Percentiles rank a stretch among this genome's conserved stretches.
Conservation (phyloP, 2,888 invertebrate genomes). For the Rutpela maculata region DNA sequence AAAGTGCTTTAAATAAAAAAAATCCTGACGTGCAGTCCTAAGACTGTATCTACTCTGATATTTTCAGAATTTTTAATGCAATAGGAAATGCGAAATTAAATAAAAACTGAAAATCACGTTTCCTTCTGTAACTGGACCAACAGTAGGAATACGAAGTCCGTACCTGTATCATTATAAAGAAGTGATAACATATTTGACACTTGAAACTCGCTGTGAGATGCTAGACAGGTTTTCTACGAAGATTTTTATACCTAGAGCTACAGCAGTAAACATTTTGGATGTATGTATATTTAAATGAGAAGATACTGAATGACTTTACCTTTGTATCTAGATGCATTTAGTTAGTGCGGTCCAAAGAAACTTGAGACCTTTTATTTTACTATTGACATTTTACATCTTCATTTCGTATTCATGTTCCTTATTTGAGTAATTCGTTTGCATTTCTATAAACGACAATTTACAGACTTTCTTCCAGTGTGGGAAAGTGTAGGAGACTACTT, state of each 20-base stretch:
- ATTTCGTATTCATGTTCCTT: conserved; percentile 19
- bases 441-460: conserved; percentile 25
- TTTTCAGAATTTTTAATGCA: too few relatives aligned
- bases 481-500: not conserved
- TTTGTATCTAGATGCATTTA: conserved; percentile 20
- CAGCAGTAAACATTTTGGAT: conserved; percentile 30
- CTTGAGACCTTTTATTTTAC: not conserved
- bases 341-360: conserved; percentile 16
- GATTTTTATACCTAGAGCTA: conserved; percentile 16
- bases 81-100: too few relatives aligned
- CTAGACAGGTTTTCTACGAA: conserved; percentile 25
- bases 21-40: too few relatives aligned
- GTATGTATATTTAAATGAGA: conserved; percentile 4
- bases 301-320: conserved; percentile 2
- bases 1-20: too few relatives aligned
- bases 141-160: too few relatives aligned
- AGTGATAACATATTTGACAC: conserved; percentile 37
- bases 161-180: conserved; percentile 19
- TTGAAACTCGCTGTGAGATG: conserved; percentile 27
- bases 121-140: too few relatives aligned
- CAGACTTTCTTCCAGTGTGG: not conserved
- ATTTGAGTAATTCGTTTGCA: conserved; percentile 17
- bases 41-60: too few relatives aligned
- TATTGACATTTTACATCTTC: conserved; percentile 18
- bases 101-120: too few relatives aligned